Evolutionary conservation across 2,113 vertebrate species (phyloP).

Genomic region (Odocoileus virginianus): DNA sequence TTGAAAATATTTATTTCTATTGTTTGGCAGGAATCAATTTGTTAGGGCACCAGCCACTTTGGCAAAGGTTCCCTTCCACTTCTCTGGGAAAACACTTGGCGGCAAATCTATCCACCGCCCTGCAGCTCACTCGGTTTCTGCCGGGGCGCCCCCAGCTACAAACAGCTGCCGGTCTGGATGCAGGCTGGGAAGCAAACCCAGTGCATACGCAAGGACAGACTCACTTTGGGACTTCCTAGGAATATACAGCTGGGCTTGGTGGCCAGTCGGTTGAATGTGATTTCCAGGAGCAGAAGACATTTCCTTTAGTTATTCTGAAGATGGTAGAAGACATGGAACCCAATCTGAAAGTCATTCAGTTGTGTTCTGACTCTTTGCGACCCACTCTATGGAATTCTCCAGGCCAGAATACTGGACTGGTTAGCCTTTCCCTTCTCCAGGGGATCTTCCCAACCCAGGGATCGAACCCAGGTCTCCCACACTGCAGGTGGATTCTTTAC

Average conservation of each 20-base stretch:
- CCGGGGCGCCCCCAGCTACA: conserved; percentile 11
- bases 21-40: conserved; percentile 76
- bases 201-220: not conserved
- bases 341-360: not conserved
- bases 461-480: not conserved
- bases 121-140: not conserved
- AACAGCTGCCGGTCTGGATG: conserved; percentile 29
- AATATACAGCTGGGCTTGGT: not conserved
- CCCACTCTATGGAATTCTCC: not conserved
- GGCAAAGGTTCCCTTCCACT: conserved; percentile 59
- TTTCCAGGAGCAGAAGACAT: not conserved
- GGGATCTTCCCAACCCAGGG: not conserved
- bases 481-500: not conserved
- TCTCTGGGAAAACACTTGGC: conserved; percentile 59
- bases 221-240: not conserved
- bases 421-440: not conserved
- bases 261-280: not conserved
- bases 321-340: not conserved
- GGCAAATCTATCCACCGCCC: not conserved
- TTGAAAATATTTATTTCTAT: conserved; percentile 75
- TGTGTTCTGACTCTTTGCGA: not conserved
- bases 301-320: not conserved
- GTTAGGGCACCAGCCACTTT: conserved; percentile 69
- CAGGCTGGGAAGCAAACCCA: not conserved
- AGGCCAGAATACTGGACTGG: not conserved